Conservation (phyloP, 2,113 vertebrate genomes). For the Sciurus niger region DNA sequence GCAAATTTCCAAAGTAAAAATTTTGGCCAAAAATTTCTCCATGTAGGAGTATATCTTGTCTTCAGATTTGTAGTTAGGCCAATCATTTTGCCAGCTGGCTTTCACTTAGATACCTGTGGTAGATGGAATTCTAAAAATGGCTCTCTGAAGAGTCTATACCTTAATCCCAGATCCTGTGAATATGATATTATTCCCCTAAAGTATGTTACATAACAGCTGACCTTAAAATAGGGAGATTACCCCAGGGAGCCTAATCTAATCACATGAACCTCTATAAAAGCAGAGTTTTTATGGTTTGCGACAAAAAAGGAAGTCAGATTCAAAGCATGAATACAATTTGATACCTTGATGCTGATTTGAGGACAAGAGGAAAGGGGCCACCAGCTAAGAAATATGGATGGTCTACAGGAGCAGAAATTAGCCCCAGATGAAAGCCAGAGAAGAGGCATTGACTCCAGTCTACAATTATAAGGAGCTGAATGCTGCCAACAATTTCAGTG, state of each 20-base stretch:
- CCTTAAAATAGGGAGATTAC: conserved; percentile 41
- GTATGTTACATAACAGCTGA: neutral
- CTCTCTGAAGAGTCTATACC: conserved; percentile 11
- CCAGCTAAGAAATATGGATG: neutral
- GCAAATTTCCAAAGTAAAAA: conserved; percentile 49
- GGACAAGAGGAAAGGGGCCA: neutral
- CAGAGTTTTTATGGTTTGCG: conserved; percentile 5
- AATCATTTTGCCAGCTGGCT: conserved; percentile 36
- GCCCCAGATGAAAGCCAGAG: neutral
- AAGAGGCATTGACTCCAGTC: neutral
- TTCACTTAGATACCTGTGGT: conserved; percentile 18
- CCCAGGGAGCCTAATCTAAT: conserved; percentile 13
- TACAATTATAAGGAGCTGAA: neutral
- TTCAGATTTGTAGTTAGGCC: conserved; percentile 17
- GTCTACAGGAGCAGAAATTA: conserved; percentile 4
- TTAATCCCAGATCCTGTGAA: neutral
- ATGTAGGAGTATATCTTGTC: neutral
- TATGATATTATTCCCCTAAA: neutral
- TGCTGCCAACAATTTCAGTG: neutral
- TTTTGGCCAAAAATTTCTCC: neutral
- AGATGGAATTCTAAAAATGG: conserved; percentile 8
- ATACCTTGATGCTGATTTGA: neutral
- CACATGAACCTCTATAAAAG: neutral
- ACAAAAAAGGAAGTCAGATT: conserved; percentile 19
- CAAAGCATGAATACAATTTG: neutral